These are phyloP conservation scores for Dendrocopos noguchii DNA, from an alignment of 2,113 vertebrate species.

Conservation along the genomic window DNA sequence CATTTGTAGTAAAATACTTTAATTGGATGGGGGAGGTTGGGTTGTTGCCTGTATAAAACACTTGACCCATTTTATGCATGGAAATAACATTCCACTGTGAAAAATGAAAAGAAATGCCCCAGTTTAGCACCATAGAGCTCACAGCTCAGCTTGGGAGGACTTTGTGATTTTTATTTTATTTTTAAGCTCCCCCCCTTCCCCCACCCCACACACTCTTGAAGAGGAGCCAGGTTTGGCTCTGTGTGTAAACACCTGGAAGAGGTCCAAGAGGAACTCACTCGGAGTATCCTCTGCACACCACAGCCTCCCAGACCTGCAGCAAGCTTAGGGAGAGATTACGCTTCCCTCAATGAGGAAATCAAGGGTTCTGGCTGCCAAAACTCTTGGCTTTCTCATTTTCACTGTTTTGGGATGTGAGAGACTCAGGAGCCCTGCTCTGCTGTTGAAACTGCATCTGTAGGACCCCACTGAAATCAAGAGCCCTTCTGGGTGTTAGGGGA, in stretches of 20 bases:
- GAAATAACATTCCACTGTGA: conserved; percentile 76
- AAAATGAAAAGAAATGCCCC: conserved; percentile 71
- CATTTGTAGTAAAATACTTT: conserved; percentile 75
- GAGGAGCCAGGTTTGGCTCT: conserved; percentile 77
- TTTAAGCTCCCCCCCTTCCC: conserved; percentile 16
- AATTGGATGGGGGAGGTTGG: conserved; percentile 71
- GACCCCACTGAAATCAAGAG: background rate
- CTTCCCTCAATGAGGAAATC: conserved; percentile 76
- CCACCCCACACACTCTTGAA: conserved; percentile 17
- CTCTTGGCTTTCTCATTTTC: conserved; percentile 57
- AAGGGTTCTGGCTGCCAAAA: conserved; percentile 70
- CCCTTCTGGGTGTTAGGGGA: background rate
- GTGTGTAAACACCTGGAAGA: conserved; percentile 81
- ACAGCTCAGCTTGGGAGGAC: conserved; percentile 53
- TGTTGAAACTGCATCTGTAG: background rate
- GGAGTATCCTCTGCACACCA: conserved; percentile 67
- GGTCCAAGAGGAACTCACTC: conserved; percentile 76
- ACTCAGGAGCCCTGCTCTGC: conserved; percentile 11
- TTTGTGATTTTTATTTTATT: conserved; percentile 66
- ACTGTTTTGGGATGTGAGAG: conserved; percentile 63
- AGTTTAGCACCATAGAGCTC: conserved; percentile 45
- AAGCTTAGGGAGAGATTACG: conserved; percentile 72
- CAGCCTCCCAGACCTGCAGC: conserved; percentile 68
- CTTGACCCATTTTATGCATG: conserved; percentile 78
- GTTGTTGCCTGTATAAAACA: conserved; percentile 78